These are phyloP conservation scores for Deilephila elpenor DNA, from an alignment of 2,888 invertebrate genomes.

Conservation along the genomic window DNA sequence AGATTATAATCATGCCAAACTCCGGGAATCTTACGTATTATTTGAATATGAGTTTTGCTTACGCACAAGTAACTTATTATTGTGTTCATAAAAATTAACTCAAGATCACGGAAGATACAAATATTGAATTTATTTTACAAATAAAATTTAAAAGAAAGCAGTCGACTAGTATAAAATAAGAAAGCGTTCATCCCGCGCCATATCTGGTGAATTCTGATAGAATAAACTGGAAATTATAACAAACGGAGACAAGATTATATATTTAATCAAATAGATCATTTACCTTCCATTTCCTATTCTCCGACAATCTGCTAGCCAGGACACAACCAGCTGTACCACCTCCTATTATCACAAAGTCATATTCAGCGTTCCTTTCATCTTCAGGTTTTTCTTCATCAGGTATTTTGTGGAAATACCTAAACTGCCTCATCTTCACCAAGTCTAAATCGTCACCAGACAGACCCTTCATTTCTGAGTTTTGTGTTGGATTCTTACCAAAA, in stretches of 20 bases:
- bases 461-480: conserved; percentile 27
- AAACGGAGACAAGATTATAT: not conserved
- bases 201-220: not conserved
- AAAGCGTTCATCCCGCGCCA: too few species aligned
- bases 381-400: conserved; percentile 35
- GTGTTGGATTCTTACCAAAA: conserved; percentile 49
- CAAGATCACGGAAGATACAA: too few species aligned
- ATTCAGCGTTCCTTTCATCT: conserved; percentile 47
- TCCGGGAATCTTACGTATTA: too few species aligned
- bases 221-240: not conserved
- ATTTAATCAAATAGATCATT: conserved; percentile 1
- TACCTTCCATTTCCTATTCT: conserved; percentile 77
- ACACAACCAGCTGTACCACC: conserved; percentile 79
- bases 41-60: too few species aligned
- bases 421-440: conserved; percentile 41
- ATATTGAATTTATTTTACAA: too few species aligned
- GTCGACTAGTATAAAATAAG: too few species aligned
- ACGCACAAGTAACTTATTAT: too few species aligned
- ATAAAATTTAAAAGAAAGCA: too few species aligned
- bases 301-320: conserved; percentile 73
- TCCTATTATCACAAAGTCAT: conserved; percentile 74
- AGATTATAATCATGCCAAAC: too few species aligned
- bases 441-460: conserved; percentile 27
- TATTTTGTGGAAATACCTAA: conserved; percentile 42
- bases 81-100: too few species aligned